Evolutionary conservation across 2,888 invertebrate genomes (phyloP).

Genomic region (Hirtodrosophila histrioides): DNA sequence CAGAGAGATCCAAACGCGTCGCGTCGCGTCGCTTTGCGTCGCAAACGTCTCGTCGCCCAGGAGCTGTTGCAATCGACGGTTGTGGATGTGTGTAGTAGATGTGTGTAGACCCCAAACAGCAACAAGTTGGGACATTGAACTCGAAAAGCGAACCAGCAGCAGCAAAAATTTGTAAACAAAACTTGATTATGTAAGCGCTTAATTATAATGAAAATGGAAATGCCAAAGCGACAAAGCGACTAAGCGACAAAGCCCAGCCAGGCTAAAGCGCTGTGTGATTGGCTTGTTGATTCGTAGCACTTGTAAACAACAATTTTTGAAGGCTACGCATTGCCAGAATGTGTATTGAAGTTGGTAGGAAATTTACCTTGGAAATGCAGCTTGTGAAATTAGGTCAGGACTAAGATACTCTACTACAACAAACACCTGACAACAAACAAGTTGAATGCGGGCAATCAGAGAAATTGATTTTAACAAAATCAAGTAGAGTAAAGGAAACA

Average conservation of each 20-base stretch:
- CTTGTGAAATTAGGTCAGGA: slow-evolving; percentile 52
- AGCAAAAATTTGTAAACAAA: slow-evolving; percentile 75
- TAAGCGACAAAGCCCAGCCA: slow-evolving; percentile 12
- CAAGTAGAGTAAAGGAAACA: slow-evolving; percentile 57
- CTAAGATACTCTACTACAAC: slow-evolving; percentile 11
- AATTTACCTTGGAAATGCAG: slow-evolving; percentile 27
- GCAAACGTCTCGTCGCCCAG: slow-evolving; percentile 35
- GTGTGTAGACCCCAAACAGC: slow-evolving; percentile 25
- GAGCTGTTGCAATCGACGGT: slow-evolving; percentile 71
- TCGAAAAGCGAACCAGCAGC: slow-evolving; percentile 65
- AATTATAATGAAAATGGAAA: slow-evolving; percentile 79
- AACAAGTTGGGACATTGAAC: slow-evolving; percentile 74
- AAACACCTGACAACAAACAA: slow-evolving; percentile 18
- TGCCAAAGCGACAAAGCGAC: slow-evolving; percentile 60
- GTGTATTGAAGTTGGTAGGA: slow-evolving; percentile 9
- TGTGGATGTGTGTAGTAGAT: slow-evolving; percentile 4
- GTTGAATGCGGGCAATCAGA: slow-evolving; percentile 10
- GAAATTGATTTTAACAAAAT: slow-evolving; percentile 19
- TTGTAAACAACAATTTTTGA: slow-evolving; percentile 23
- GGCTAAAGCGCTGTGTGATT: slow-evolving; percentile 25
- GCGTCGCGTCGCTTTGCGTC: slow-evolving; percentile 15
- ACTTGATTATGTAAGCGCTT: slow-evolving; percentile 71
- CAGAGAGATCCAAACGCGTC: slow-evolving; percentile 70
- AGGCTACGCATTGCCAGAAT: slow-evolving; percentile 41
- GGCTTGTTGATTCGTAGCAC: slow-evolving; percentile 6